phyloP scores from a whole-genome alignment of 2,797 vertebrate genomes.

The Simalia tracyae region DNA sequence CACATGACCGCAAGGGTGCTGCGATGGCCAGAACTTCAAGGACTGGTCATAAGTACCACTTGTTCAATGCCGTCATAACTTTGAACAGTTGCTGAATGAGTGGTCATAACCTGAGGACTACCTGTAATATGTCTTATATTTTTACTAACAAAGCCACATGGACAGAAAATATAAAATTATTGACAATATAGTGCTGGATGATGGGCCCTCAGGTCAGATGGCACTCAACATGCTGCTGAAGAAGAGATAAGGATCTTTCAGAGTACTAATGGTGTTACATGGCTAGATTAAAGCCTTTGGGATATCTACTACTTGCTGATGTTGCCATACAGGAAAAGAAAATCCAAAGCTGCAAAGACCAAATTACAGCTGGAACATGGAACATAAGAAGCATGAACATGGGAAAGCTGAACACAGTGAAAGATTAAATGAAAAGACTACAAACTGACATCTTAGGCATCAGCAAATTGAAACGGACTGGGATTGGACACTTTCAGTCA shows the following conservation, averaged over 20 bases:
- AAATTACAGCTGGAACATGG: neutral
- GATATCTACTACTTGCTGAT: neutral
- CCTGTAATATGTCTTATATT: neutral
- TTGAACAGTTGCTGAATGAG: neutral
- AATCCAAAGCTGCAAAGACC: neutral
- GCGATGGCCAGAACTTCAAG: neutral
- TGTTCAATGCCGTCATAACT: neutral
- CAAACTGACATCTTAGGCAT: neutral
- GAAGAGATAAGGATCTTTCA: neutral
- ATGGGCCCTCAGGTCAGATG: neutral
- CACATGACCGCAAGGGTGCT: neutral
- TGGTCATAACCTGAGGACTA: neutral
- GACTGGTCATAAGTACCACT: neutral
- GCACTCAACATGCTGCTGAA: neutral
- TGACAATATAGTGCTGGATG: neutral
- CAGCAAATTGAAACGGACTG: neutral
- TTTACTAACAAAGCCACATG: neutral
- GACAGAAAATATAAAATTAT: neutral
- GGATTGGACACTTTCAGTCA: neutral
- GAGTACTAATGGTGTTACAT: neutral
- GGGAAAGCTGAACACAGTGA: neutral
- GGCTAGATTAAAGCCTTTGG: neutral
- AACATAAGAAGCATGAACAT: neutral
- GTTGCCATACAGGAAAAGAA: neutral
- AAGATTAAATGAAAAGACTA: neutral